Base-by-base conservation (phyloP, 2,113 vertebrate genomes). In the Drymodes brunneopygia region DNA sequence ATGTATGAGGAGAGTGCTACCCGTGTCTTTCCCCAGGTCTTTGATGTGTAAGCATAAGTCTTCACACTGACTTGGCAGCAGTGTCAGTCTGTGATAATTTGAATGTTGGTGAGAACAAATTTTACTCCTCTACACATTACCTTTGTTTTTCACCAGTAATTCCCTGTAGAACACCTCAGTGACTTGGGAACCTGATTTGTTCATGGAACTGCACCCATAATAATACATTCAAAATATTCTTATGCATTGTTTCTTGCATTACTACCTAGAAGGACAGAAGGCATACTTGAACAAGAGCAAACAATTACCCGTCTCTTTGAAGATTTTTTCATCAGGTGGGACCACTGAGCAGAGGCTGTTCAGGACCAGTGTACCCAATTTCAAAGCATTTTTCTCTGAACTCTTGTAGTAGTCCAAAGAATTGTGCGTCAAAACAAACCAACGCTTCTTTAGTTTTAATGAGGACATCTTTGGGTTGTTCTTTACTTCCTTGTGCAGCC, bases 371-470 rank as follows among this genome's bases (percentile, higher is more conserved):
- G 99, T 99, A 33, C 99, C 99, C 96, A 99, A 90, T 88, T 99
- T 99, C 86, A 99, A 95, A 8, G 99, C 98, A 2, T 98, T 98
- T 61, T 99, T 98, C 96, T 99, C 99, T 0, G 99, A 99, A 97
- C 98, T 99, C 98, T 99, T 99, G 91, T 99, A 99, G 96, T 99
- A 99, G 94, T 99, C 99, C 96, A 99, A 97, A 56, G 99, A 99
- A 83, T 99, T 99, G 96, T 99, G 99, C 0, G 99, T 99, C 6
- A 99, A 98, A 67, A 99, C 98, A 97, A 99, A 99, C 99, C 99
- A 99, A 67, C 99, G 99, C 86, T 99, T 99, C 97, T 99, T 99
- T 58, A 99, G 96, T 83, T 99, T 99, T 94, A 99, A 95, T 0
- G 98, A 98, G 0, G 98, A 98, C 95, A 97, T 97, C 90, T 98